Percentiles rank a stretch among this genome's conserved stretches.
These are phyloP conservation scores for Eustalomyia histrio DNA, from an alignment of 2,888 invertebrate species.

Conservation along the genomic window DNA sequence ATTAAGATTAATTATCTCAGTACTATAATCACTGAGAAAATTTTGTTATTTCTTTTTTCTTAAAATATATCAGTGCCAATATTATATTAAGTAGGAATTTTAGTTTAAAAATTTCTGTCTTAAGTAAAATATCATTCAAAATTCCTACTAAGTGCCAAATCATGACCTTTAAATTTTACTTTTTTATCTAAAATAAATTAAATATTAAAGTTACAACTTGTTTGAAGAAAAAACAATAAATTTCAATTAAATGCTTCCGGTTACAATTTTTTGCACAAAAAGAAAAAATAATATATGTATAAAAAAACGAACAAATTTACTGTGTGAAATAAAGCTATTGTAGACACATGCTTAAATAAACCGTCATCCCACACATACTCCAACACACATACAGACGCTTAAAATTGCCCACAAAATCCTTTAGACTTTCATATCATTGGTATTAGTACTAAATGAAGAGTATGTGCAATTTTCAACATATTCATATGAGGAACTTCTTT, in stretches of 20 bases:
- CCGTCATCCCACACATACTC: slow-evolving; percentile 9
- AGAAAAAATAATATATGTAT: background rate
- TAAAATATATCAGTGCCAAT: no score
- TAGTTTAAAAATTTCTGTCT: no score
- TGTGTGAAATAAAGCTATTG: slow-evolving; percentile 67
- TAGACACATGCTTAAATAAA: slow-evolving; percentile 54
- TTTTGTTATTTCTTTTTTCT: no score
- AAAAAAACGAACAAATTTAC: slow-evolving; percentile 56
- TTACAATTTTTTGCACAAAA: background rate
- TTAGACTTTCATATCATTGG: slow-evolving; percentile 39
- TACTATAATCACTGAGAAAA: slow-evolving; percentile 2
- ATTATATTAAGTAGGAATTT: no score
- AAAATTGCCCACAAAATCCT: slow-evolving; percentile 41
- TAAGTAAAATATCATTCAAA: no score
- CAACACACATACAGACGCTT: background rate
- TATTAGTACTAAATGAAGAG: slow-evolving; percentile 14
- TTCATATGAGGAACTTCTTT: slow-evolving; percentile 25
- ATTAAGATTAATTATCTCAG: slow-evolving; percentile 59
- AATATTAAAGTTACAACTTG: background rate
- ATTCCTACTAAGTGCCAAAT: no score
- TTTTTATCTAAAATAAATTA: slow-evolving; percentile 6
- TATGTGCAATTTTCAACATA: slow-evolving; percentile 49
- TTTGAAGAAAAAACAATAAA: slow-evolving; percentile 45
- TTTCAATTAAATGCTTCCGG: slow-evolving; percentile 62
- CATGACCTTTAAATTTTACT: background rate